These are phyloP conservation scores for Luscinia luscinia DNA, from an alignment of 2,797 vertebrate species.

Conservation along the genomic window DNA sequence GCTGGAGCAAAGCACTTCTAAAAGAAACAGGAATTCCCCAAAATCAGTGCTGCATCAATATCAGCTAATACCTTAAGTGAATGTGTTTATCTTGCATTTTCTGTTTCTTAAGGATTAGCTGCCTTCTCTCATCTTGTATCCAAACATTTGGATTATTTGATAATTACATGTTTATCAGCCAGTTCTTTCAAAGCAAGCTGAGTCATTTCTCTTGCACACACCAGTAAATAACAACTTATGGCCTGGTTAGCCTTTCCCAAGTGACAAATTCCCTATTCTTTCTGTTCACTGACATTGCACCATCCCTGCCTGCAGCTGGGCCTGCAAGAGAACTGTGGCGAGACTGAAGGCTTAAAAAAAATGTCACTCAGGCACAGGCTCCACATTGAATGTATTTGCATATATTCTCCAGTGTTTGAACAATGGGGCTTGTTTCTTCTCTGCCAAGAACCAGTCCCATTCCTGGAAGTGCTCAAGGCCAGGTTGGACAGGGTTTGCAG, in stretches of 20 bases:
- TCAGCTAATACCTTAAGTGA: not conserved
- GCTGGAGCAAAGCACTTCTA: not conserved
- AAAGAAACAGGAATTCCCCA: not conserved
- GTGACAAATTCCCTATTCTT: not conserved
- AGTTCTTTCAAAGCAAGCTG: not conserved
- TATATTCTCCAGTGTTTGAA: not conserved
- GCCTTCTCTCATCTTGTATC: not conserved
- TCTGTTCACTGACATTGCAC: not conserved
- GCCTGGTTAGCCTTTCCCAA: not conserved
- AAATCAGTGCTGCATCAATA: not conserved
- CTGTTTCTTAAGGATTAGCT: not conserved
- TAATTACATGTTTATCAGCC: not conserved
- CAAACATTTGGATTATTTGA: not conserved
- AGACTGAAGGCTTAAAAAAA: not conserved
- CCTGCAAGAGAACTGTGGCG: rapidly evolving
- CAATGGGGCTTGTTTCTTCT: not conserved
- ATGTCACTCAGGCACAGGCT: not conserved
- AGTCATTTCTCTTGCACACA: not conserved
- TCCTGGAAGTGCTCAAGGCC: not conserved
- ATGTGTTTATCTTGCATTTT: not conserved
- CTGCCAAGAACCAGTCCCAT: not conserved
- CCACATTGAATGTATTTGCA: not conserved
- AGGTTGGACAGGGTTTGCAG: not conserved
- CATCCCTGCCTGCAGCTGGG: not conserved
- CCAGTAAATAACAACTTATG: not conserved